Evolutionary conservation across 2,888 invertebrate species (phyloP).

Genomic region (Ariolimax columbianus): DNA sequence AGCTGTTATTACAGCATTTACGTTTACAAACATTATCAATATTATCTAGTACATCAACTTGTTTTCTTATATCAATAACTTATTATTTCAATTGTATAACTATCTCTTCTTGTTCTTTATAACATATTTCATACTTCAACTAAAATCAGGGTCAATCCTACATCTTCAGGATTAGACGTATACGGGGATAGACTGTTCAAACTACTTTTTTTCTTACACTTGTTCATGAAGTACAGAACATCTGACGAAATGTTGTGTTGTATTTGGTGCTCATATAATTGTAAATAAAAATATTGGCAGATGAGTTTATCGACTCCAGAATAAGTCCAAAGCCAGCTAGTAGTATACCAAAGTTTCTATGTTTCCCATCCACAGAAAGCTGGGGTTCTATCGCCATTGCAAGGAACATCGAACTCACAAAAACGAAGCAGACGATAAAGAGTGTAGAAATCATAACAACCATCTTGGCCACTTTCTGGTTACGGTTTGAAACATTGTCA

Average conservation of each 20-base stretch:
- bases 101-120: too few relatives aligned
- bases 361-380: neutral
- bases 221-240: too few relatives aligned
- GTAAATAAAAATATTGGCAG: constrained; percentile 19
- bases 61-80: too few relatives aligned
- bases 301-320: neutral
- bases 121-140: too few relatives aligned
- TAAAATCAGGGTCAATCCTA: too few relatives aligned
- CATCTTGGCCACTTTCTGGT: constrained; percentile 24
- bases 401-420: neutral
- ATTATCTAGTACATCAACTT: too few relatives aligned
- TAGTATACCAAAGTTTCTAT: neutral
- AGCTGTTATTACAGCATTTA: too few relatives aligned
- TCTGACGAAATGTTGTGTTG: neutral
- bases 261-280: constrained; percentile 12
- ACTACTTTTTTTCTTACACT: too few relatives aligned
- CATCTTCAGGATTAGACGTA: too few relatives aligned
- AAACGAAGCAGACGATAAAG: neutral
- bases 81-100: too few relatives aligned
- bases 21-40: too few relatives aligned
- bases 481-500: neutral
- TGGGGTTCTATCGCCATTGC: neutral
- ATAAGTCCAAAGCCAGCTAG: neutral
- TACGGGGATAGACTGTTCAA: too few relatives aligned
- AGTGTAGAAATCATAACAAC: constrained; percentile 19